phyloP scores from a whole-genome alignment of 2,888 invertebrate species.

The Scrobipalpa costella region DNA sequence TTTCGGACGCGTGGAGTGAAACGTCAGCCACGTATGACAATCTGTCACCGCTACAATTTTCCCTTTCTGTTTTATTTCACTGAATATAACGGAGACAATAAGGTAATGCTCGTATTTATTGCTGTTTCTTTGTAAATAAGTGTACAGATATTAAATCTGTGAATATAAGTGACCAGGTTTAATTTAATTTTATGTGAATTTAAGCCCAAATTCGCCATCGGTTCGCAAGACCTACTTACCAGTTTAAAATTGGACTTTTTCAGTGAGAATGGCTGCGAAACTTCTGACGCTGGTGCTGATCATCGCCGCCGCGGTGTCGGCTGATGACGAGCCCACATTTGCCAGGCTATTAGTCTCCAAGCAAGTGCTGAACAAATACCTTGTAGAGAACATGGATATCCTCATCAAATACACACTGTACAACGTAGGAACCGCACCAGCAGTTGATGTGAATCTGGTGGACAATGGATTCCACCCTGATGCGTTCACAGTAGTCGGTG shows the following conservation, averaged over 20 bases:
- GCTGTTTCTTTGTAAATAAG: slow-evolving; percentile 9
- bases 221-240: background rate
- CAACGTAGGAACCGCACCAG: slow-evolving; percentile 96
- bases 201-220: slow-evolving; percentile 29
- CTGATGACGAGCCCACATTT: slow-evolving; percentile 86
- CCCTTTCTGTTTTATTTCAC: slow-evolving; percentile 35
- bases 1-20: slow-evolving; percentile 77
- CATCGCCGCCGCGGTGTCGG: slow-evolving; percentile 69
- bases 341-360: slow-evolving; percentile 95
- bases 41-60: slow-evolving; percentile 53
- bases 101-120: slow-evolving; percentile 37
- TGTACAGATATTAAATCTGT: background rate
- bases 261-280: slow-evolving; percentile 71
- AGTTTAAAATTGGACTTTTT: slow-evolving; percentile 42
- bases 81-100: slow-evolving; percentile 29
- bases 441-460: slow-evolving; percentile 92
- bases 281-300: slow-evolving; percentile 70
- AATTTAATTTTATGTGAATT: slow-evolving; percentile 31
- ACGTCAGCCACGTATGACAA: slow-evolving; percentile 77
- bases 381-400: slow-evolving; percentile 98
- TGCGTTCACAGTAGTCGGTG: slow-evolving; percentile 94
- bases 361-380: slow-evolving; percentile 96
- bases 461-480: slow-evolving; percentile 96
- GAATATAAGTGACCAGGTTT: background rate
- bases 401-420: slow-evolving; percentile 96